phyloP scores from a whole-genome alignment of 2,113 vertebrate species.

The Corydoras sp. region DNA sequence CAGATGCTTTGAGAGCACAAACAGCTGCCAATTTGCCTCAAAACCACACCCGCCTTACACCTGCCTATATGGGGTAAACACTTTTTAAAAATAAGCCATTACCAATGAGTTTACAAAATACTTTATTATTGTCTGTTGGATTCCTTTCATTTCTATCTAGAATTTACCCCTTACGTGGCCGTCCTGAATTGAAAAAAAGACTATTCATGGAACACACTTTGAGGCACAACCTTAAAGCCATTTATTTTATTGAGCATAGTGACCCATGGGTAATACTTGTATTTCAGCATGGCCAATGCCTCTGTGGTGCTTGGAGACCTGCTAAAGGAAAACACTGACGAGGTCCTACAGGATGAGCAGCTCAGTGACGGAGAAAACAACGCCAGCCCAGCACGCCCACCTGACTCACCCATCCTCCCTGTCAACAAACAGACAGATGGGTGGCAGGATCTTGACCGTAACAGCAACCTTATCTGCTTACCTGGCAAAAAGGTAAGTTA shows the following conservation, averaged over 20 bases:
- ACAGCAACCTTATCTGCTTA: slow-evolving; percentile 82
- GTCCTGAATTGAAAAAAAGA: too few relatives aligned
- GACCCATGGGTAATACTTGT: slow-evolving; percentile 1
- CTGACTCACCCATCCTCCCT: slow-evolving; percentile 72
- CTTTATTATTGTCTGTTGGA: too few relatives aligned
- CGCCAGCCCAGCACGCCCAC: slow-evolving; percentile 72
- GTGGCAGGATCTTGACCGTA: slow-evolving; percentile 95
- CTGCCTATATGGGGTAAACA: slow-evolving; percentile 86
- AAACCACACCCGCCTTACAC: slow-evolving; percentile 89
- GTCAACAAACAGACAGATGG: slow-evolving; percentile 82
- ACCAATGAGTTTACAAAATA: too few relatives aligned
- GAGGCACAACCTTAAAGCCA: too few relatives aligned
- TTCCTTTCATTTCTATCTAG: too few relatives aligned
- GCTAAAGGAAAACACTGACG: slow-evolving; percentile 92
- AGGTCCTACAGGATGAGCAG: slow-evolving; percentile 94
- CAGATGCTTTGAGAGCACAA: slow-evolving; percentile 80
- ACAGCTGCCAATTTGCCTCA: slow-evolving; percentile 85
- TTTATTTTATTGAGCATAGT: too few relatives aligned
- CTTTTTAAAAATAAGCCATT: too few relatives aligned
- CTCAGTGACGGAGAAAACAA: slow-evolving; percentile 95
- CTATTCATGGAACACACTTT: too few relatives aligned
- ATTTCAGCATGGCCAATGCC: slow-evolving; percentile 87
- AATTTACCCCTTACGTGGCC: too few relatives aligned
- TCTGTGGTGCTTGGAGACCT: slow-evolving; percentile 94
- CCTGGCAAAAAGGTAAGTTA: slow-evolving; percentile 76